These are phyloP conservation scores for Pygoscelis antarcticus DNA, from an alignment of 2,113 vertebrate species.

Conservation along the genomic window DNA sequence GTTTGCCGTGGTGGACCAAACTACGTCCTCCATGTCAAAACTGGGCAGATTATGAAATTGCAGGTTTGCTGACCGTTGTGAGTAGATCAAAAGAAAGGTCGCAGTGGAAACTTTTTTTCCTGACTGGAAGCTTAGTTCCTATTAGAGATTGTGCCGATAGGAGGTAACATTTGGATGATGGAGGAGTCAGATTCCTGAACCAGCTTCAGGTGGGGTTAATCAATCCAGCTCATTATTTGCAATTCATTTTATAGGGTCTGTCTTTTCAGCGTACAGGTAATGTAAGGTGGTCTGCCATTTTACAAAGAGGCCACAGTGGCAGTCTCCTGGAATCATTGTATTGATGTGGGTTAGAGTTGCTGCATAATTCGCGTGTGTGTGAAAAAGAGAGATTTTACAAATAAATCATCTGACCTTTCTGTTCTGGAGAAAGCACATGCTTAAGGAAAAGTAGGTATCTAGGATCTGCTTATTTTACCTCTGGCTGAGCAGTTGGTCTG, in stretches of 20 bases:
- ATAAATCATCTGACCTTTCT: background rate
- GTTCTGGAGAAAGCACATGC: background rate
- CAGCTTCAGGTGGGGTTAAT: background rate
- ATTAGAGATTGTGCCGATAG: background rate
- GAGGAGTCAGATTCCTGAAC: background rate
- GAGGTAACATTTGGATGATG: background rate
- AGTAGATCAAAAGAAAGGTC: background rate
- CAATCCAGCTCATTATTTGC: background rate
- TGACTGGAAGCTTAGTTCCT: background rate
- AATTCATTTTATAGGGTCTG: background rate
- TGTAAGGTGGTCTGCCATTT: background rate
- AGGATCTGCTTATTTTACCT: conserved; percentile 1
- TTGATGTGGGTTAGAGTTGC: background rate
- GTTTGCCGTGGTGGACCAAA: background rate
- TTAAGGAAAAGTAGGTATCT: background rate
- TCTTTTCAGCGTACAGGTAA: background rate
- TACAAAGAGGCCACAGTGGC: background rate
- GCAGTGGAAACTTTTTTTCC: background rate
- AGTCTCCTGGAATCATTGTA: background rate
- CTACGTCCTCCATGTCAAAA: background rate
- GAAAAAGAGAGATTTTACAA: background rate
- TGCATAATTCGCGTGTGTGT: background rate
- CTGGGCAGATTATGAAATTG: background rate
- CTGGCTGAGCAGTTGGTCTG: background rate
- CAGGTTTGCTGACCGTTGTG: background rate